Evolutionary conservation across 35 echinoderm and acorn worm species (phyloP), one percentile per base, ranked within the genome.

Genomic region (Heliocidaris erythrogramma): DNA sequence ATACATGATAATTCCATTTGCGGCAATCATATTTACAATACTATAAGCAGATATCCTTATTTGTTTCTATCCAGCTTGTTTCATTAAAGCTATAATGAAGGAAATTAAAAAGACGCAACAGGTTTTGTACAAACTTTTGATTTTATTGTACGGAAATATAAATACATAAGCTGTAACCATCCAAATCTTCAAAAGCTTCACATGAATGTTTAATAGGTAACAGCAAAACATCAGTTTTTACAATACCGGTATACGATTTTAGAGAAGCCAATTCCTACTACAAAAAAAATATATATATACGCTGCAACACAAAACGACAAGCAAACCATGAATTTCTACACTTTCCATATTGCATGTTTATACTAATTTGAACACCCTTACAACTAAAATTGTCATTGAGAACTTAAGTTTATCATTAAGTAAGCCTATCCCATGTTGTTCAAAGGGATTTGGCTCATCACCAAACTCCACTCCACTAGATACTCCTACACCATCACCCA

Each of bases 401-500:
- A 78, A 78, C 65, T 78, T 78, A 78, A 78, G 12, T 21, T 27
- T 29, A 78, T 78, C 21, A 27, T n/a, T 21, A 69, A 78, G 65
- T 27, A 78, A 47, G 87, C 87, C 87, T 14, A 89, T 89, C 87
- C 87, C 87, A 89, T 48, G 87, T 32, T 89, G 87, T 89, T 48
- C 7, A 89, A 89, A 89, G 31, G 87, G 87, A 89, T 47, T 47
- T 13, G 87, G 47, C 48, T 48, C 29, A 21, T 30, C 91, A 92
- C 91, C 91, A 92, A 92, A 92, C 91, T 92, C 91, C 91, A 92
- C 91, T 92, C 91, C 91, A 92, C 91, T 92, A 49, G n/a, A 92
- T 59, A 92, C 91, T 92, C 91, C 49, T 52, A 92, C 91, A 92
- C 48, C 87, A 59, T 52, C 91, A 59, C 47, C 91, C 91, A 92